phyloP scores from a whole-genome alignment of 1,140 invertebrate genomes.

The Zaprionus taronus region DNA sequence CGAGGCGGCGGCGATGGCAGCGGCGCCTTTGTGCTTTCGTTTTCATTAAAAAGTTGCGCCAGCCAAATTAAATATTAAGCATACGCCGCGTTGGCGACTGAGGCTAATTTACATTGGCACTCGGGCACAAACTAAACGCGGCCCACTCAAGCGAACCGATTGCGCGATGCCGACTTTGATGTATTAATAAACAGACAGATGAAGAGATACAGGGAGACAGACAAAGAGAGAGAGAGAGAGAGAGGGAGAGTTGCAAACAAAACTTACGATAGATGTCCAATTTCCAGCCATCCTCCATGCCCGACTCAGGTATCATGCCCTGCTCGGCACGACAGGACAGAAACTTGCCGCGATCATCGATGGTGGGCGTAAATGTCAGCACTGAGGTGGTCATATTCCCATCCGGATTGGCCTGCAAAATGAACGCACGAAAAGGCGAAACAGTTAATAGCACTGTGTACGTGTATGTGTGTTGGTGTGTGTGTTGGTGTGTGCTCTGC shows the following conservation, averaged over 20 bases:
- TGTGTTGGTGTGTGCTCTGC: constrained; percentile 9
- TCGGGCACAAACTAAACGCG: constrained; percentile 3
- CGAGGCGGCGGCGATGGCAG: constrained; percentile 1
- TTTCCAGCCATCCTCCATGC: constrained; percentile 92
- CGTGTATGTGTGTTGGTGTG: background rate
- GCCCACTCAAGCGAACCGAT: background rate
- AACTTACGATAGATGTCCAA: constrained; percentile 95
- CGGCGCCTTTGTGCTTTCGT: constrained; percentile 51
- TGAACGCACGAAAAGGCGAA: constrained; percentile 32
- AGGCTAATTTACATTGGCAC: constrained; percentile 16
- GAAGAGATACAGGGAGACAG: background rate
- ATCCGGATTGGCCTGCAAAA: constrained; percentile 89
- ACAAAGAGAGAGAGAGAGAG: accelerated
- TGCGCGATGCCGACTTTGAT: constrained; percentile 30
- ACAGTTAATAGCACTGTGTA: constrained; percentile 50
- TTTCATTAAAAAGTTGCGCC: constrained; percentile 76
- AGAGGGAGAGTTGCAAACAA: constrained; percentile 14
- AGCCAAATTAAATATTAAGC: constrained; percentile 72
- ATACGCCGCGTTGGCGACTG: constrained; percentile 39
- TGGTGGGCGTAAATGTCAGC: constrained; percentile 91
- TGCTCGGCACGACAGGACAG: constrained; percentile 92
- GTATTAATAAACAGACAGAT: constrained; percentile 37
- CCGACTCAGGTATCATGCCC: constrained; percentile 89
- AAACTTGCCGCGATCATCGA: constrained; percentile 93
- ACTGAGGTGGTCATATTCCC: constrained; percentile 94